These are phyloP conservation scores for Mustela erminea DNA, from an alignment of 2,797 vertebrate species.

Conservation along the genomic window DNA sequence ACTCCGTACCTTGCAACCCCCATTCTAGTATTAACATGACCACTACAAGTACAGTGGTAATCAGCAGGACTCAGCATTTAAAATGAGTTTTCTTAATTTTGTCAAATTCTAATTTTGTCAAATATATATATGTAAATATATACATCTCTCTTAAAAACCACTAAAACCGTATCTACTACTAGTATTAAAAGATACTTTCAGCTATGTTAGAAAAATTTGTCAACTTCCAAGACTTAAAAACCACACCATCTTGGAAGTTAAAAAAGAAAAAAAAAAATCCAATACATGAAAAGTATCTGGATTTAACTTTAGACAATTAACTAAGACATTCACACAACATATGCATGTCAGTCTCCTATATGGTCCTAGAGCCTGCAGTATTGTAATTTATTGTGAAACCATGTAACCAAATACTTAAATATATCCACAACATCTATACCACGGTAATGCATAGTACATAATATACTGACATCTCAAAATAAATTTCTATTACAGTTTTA, in stretches of 20 bases:
- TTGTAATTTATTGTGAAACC: slow-evolving; percentile 72
- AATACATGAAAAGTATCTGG: slow-evolving; percentile 27
- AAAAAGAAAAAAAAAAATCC: slow-evolving; percentile 36
- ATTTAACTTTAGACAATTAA: slow-evolving; percentile 75
- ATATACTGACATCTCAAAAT: slow-evolving; percentile 80
- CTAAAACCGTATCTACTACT: not conserved
- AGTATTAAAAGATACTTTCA: slow-evolving; percentile 59
- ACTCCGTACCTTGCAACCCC: not conserved
- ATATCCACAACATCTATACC: slow-evolving; percentile 77
- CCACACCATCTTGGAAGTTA: slow-evolving; percentile 1
- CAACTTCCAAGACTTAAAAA: not conserved
- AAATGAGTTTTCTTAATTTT: not conserved
- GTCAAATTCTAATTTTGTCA: not conserved
- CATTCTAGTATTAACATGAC: not conserved
- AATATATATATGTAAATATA: not conserved
- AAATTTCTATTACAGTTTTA: slow-evolving; percentile 78
- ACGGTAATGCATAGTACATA: slow-evolving; percentile 78
- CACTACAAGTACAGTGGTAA: not conserved
- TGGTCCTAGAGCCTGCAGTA: slow-evolving; percentile 69
- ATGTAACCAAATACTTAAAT: slow-evolving; percentile 74
- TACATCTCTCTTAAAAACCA: not conserved
- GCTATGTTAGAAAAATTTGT: slow-evolving; percentile 49
- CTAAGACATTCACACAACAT: slow-evolving; percentile 72
- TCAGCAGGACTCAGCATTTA: not conserved
- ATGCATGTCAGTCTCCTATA: slow-evolving; percentile 73